Conservation (phyloP, 2,113 vertebrate species). For the Microcebus ravelobensis region DNA sequence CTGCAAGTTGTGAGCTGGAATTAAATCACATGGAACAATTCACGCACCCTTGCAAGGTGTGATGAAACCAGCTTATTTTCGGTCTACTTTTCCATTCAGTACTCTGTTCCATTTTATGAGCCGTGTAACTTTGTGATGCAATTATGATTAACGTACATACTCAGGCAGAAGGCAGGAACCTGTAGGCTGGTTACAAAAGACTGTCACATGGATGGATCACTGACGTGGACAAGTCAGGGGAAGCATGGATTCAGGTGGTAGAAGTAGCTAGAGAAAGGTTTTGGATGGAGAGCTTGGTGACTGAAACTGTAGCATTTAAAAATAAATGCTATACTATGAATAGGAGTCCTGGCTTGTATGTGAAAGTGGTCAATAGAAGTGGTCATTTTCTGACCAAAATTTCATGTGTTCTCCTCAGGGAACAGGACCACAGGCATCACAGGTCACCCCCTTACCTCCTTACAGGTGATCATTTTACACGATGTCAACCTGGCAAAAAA, state of each 20-base stretch:
- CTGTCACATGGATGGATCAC: neutral
- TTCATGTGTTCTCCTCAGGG: neutral
- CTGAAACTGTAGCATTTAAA: neutral
- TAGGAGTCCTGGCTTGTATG: neutral
- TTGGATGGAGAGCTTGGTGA: neutral
- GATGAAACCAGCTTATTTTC: slow-evolving; percentile 27
- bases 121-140: neutral
- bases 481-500: neutral
- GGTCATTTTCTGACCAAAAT: neutral
- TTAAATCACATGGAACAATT: neutral
- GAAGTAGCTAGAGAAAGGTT: neutral
- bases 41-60: neutral
- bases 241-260: neutral
- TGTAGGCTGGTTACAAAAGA: neutral
- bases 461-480: neutral
- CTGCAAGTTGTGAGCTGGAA: neutral
- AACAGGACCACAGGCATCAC: neutral
- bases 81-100: slow-evolving; percentile 14
- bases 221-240: neutral
- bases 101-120: neutral
- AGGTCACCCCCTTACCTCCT: neutral
- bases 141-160: neutral
- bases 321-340: neutral
- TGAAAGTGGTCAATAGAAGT: neutral
- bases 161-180: neutral